Conservation (phyloP, 2,888 invertebrate species). For the Drosophila anomalata region DNA sequence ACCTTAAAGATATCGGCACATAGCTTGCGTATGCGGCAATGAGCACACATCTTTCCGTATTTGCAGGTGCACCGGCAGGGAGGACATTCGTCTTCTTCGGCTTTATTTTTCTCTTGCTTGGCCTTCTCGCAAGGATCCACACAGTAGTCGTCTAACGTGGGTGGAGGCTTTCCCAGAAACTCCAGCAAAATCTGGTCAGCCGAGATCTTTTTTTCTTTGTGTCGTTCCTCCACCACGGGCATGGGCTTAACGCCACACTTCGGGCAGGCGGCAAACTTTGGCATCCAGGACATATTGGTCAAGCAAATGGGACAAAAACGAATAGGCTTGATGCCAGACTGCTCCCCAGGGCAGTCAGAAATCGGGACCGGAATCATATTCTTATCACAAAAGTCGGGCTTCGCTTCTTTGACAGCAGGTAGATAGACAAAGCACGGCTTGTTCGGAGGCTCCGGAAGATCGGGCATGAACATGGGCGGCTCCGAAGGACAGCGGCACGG, state of each 20-base stretch:
- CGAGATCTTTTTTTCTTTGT: slow-evolving; percentile 70
- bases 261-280: slow-evolving; percentile 83
- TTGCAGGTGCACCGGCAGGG: slow-evolving; percentile 75
- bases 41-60: slow-evolving; percentile 74
- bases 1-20: slow-evolving; percentile 72
- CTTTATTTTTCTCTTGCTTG: background rate
- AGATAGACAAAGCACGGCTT: slow-evolving; percentile 26
- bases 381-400: slow-evolving; percentile 4
- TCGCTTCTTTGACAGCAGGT: background rate
- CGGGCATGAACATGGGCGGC: background rate
- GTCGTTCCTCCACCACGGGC: slow-evolving; percentile 70
- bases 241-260: slow-evolving; percentile 80
- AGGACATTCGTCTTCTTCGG: slow-evolving; percentile 18
- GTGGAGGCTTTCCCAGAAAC: slow-evolving; percentile 59
- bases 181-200: slow-evolving; percentile 76
- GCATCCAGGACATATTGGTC: slow-evolving; percentile 81
- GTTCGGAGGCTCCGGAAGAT: slow-evolving; percentile 20
- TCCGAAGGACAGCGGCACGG: slow-evolving; percentile 21
- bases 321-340: slow-evolving; percentile 39
- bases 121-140: slow-evolving; percentile 49
- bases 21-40: slow-evolving; percentile 77
- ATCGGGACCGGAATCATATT: slow-evolving; percentile 26
- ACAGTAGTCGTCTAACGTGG: slow-evolving; percentile 45
- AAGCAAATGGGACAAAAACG: slow-evolving; percentile 81
- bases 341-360: slow-evolving; percentile 18